Evolutionary conservation across 2,113 vertebrate species (phyloP).

Genomic region (Vidua chalybeata): DNA sequence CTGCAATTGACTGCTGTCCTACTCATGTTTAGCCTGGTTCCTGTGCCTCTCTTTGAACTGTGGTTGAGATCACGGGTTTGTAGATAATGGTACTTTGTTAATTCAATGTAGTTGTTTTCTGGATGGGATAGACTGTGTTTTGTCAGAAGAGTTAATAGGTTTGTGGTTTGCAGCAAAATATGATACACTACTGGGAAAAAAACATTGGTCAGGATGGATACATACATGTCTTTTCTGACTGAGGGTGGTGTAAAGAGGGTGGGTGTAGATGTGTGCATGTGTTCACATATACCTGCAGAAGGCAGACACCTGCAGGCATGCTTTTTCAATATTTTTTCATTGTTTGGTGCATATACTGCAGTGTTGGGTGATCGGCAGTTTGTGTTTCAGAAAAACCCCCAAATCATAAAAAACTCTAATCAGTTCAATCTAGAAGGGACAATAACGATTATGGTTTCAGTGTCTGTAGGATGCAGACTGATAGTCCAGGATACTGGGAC

Average conservation of each 20-base stretch:
- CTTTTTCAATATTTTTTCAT: neutral
- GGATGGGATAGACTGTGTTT: neutral
- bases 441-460: neutral
- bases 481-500: neutral
- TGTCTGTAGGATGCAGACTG: neutral
- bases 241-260: neutral
- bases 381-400: neutral
- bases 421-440: neutral
- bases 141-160: neutral
- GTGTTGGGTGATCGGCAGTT: neutral
- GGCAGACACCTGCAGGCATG: neutral
- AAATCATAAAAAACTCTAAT: neutral
- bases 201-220: neutral
- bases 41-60: neutral
- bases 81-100: neutral
- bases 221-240: fast-evolving
- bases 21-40: neutral
- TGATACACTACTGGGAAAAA: neutral
- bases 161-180: neutral
- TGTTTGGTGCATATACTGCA: neutral
- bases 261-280: fast-evolving
- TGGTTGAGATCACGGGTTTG: neutral
- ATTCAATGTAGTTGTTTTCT: neutral
- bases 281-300: neutral
- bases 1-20: neutral